These are phyloP conservation scores for Diadophis punctatus DNA, from an alignment of 2,113 vertebrate genomes.

Conservation along the genomic window DNA sequence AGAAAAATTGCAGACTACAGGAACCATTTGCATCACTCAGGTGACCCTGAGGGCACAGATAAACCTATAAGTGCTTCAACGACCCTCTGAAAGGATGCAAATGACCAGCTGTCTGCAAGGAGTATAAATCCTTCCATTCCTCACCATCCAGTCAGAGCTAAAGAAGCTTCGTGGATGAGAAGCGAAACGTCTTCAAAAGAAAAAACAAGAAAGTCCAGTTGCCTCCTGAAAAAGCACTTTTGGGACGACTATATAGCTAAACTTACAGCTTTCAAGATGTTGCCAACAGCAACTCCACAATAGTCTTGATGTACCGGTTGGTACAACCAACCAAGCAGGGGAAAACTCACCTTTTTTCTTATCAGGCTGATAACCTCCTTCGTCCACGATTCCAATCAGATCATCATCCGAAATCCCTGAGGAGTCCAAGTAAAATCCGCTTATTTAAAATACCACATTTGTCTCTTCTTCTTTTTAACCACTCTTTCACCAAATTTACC, in stretches of 20 bases:
- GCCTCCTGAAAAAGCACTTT: too few species aligned
- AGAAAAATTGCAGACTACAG: too few species aligned
- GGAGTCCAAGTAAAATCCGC: constrained; percentile 1
- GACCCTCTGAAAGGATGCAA: too few species aligned
- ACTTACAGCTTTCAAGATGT: not conserved
- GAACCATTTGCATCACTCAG: too few species aligned
- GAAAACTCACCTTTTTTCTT: constrained; percentile 77
- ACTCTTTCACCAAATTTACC: not conserved
- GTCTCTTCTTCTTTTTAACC: not conserved
- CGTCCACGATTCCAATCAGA: constrained; percentile 60
- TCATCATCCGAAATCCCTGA: constrained; percentile 75
- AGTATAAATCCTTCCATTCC: too few species aligned
- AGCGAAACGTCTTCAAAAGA: too few species aligned
- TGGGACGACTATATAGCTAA: not conserved
- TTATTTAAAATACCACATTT: not conserved
- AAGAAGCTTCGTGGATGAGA: too few species aligned
- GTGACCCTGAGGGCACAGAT: too few species aligned
- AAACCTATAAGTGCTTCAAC: too few species aligned
- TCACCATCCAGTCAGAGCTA: too few species aligned
- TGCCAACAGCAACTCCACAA: not conserved
- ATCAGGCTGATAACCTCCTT: constrained; percentile 76
- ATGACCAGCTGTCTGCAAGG: too few species aligned
- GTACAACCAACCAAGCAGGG: not conserved
- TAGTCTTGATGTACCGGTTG: not conserved
- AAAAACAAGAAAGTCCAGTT: too few species aligned